Base-by-base conservation (phyloP, 2,113 vertebrate genomes). In the Bagarius yarrelli region DNA sequence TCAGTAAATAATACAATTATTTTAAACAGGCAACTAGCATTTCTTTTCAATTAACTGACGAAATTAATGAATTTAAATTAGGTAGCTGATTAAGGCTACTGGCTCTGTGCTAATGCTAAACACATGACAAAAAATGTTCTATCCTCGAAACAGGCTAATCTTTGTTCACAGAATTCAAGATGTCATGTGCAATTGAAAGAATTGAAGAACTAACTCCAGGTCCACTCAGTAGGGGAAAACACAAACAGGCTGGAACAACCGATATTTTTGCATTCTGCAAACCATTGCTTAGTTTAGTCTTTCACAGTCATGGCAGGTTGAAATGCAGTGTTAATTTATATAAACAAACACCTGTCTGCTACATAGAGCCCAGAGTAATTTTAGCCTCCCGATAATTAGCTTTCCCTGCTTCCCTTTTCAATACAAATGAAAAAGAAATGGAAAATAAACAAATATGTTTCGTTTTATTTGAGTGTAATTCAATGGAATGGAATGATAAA, bases 331-430 rank as follows among this genome's bases (percentile, higher is more conserved):
- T 32, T 55, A 4, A 34, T 55, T 53, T 55, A 73, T 77, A 32
- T 47, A 76, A 52, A 64, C 27, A 64, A 60, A 34, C 56, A 36
- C 63, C 64, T 59, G 6, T 34, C 63, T 52, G 32, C 72, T 64
- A 69, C 55, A 50, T 70, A 61, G 64, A 75, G 63, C 75, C 55
- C 34, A 23, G 25, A 50, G 69, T 79, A 78, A 83, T 81, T 30
- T 74, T 75, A 81, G 74, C 57, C 14, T 57, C 64, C 61, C 61
- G 25, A 79, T 78, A 40, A 4, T 40, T 40, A 4, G 36, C 8
- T 40, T 40, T 40, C 36, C 36, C 8, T 40, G 36, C 4, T 8
- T 47, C 44, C 44, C 44, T 6, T 47, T 47, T 47, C 5, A 47
- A 47, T 47, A 47, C 44, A 47, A 47, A 47, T 40, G 3, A 3